phyloP scores from a whole-genome alignment of 2,797 vertebrate genomes.

The Acanthis flammea region DNA sequence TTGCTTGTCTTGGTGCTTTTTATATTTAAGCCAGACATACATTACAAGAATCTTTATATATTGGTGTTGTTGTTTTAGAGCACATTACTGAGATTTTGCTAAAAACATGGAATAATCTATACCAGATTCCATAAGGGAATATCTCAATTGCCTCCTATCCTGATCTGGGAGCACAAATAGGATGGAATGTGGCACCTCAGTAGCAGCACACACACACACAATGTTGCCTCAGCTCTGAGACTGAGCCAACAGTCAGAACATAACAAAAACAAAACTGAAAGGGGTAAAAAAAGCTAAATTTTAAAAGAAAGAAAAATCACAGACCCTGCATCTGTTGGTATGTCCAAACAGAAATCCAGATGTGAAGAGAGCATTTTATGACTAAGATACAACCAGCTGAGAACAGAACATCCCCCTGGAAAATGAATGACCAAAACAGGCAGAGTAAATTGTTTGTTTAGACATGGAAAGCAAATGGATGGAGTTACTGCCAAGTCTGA shows the following conservation, averaged over 20 bases:
- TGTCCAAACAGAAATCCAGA: background rate
- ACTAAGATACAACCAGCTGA: background rate
- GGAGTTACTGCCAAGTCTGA: background rate
- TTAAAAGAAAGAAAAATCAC: background rate
- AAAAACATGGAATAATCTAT: background rate
- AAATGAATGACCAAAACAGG: background rate
- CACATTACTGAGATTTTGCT: background rate
- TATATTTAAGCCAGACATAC: background rate
- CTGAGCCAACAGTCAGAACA: background rate
- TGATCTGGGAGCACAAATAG: background rate
- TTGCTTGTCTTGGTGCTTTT: background rate
- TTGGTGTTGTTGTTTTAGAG: background rate
- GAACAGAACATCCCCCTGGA: background rate
- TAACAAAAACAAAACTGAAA: background rate
- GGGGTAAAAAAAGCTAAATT: background rate
- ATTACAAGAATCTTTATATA: background rate
- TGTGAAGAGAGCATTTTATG: background rate
- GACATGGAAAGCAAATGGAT: background rate
- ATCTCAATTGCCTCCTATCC: background rate
- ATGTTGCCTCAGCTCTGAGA: background rate
- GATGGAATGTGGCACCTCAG: background rate
- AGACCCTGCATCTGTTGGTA: background rate
- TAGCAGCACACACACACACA: background rate
- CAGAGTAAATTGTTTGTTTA: background rate
- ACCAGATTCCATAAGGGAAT: background rate